These are phyloP conservation scores for Drosophila testacea DNA, from an alignment of 2,888 invertebrate genomes.

Conservation along the genomic window DNA sequence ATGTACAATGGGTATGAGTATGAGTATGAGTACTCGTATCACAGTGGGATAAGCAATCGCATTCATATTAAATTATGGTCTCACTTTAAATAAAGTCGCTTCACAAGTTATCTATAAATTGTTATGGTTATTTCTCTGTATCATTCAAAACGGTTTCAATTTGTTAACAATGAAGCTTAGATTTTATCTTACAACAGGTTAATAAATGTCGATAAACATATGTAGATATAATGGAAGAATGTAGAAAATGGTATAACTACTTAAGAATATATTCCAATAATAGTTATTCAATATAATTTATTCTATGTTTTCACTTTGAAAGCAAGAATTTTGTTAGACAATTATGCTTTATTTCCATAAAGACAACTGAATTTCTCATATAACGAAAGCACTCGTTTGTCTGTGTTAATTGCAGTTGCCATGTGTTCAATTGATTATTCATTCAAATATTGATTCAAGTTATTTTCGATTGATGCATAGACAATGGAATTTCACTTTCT, in stretches of 20 bases:
- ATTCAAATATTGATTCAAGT: slow-evolving; percentile 55
- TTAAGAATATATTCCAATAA: too few relatives aligned
- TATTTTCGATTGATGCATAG: slow-evolving; percentile 45
- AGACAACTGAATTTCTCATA: not conserved
- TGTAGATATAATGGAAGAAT: too few relatives aligned
- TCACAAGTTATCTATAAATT: slow-evolving; percentile 13
- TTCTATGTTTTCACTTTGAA: not conserved
- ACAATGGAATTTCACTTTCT: slow-evolving; percentile 46
- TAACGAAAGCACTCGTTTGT: not conserved
- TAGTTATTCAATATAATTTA: too few relatives aligned
- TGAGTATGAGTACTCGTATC: not conserved
- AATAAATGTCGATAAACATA: too few relatives aligned
- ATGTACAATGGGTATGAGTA: too few relatives aligned
- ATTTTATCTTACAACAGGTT: not conserved
- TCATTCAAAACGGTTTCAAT: not conserved
- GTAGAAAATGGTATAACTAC: too few relatives aligned
- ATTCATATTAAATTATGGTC: slow-evolving; percentile 34
- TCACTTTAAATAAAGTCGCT: slow-evolving; percentile 12
- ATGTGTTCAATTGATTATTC: slow-evolving; percentile 58
- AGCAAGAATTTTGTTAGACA: not conserved
- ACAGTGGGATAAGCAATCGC: not conserved
- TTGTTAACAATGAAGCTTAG: slow-evolving; percentile 3
- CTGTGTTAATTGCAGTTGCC: slow-evolving; percentile 13
- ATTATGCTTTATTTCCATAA: not conserved
- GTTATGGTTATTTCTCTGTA: not conserved